Base-by-base conservation (phyloP, 2,113 vertebrate genomes). In the Galbula dea region DNA sequence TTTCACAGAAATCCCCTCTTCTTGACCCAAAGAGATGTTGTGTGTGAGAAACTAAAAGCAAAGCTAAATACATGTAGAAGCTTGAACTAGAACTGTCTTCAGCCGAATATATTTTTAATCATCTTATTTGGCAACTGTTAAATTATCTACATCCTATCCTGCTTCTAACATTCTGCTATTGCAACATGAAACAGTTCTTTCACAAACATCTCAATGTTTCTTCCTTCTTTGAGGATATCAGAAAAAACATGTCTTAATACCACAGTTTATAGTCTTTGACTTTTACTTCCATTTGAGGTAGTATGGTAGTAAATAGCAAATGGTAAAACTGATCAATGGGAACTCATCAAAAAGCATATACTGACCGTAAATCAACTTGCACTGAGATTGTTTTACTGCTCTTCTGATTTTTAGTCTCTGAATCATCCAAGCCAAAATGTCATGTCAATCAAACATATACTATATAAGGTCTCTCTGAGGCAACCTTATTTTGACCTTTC, bases 51-150 rank as follows among this genome's bases (percentile, higher is more conserved):
- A 26, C 85, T 89, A 94, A 94, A 86, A 96, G 90, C 72, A 93
- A 88, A 55, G 61, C 73, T 94, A 93, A 94, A 89, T 90, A 45
- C 72, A 87, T 84, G 92, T 82, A 93, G 78, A 91, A 89, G 81
- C 62, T 88, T 88, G 89, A 96, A 87, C 82, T 92, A 94, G 63
- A 94, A 95, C 84, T 89, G 82, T 95, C 93, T 95, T 46, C 58
- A 58, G n/a, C 78, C 63, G 78, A 94, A 89, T 88, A 80, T 93
- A 91, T 95, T 88, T 96, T 94, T 93, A 95, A 94, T 94, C 90
- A 93, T 95, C 15, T 90, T 95, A 84, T 92, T 95, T 95, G 87
- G 90, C 88, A 96, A 83, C 69, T 87, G 77, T 77, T 97, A 94
- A 94, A 95, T 94, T 90, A 94, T 95, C 89, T 59, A 95, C 55